Base-by-base conservation (phyloP, 2,888 invertebrate species). In the Barypeithes pellucidus region DNA sequence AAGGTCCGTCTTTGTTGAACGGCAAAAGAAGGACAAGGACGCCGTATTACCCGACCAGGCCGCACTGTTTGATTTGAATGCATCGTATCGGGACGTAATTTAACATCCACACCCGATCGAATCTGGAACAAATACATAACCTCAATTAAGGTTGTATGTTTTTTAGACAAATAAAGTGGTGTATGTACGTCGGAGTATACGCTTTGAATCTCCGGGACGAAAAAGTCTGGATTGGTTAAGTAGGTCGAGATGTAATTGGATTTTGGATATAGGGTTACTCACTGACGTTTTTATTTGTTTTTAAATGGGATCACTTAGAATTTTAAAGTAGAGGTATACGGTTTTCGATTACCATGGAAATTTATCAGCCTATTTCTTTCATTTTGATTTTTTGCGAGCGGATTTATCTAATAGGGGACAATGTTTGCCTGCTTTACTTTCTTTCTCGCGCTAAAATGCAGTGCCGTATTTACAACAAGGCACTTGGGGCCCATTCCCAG, bases 61-160 rank as follows among this genome's bases (percentile, higher is more conserved):
- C 29, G 8, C 3, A 9, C 29, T 2, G 29, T 29, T 29, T 29
- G 29, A 29, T 29, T 29, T 29, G 29, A 29, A 29, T 29, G 29
- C 29, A 29, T 29, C 54, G n/a, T 33, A 57, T 33, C 33, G 54
- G 11, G 54, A 16, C 36, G n/a, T 18, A 65, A 65, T 65, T 67
- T 67, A 57, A 14, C 18, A 57, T 57, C 54, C 33, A 57, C 54
- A 16, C 54, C 54, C 33, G 54, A 57, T 57, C 54, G 18, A 36
- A 57, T 57, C 16, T 57, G 18, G 54, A 33, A 57, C 54, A 57
- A 54, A 67, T 67, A 33, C 59, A 29, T 59, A 43, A 59, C 59
- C 59, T 67, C 67, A 67, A 67, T 67, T 67, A 67, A 57, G 54
- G 41, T 67, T 67, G 39, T 67, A 41, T 24, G 57, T 59, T 67